Base-by-base conservation (phyloP, 1,140 invertebrate genomes). In the Pogonognathellus flavescens region DNA sequence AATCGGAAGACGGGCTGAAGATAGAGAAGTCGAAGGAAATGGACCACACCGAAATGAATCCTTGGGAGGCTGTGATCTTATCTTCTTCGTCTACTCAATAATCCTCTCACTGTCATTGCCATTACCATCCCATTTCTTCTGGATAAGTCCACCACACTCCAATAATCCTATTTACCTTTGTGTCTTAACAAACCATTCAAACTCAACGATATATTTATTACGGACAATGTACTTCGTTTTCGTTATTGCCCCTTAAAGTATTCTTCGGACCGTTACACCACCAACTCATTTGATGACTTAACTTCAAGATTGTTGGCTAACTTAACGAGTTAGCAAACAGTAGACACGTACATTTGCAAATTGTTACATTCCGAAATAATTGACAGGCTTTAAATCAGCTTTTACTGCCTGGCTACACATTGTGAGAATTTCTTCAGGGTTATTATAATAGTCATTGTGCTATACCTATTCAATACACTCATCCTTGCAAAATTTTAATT, bases 51-150 rank as follows among this genome's bases (percentile, higher is more conserved):
- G 80, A 57, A 81, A 81, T 81, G 80, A 81, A 81, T 81, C 50
- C 80, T 81, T 81, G 80, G 80, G 80, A 81, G 80, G 80, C 80
- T 81, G 80, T 57, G 80, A 81, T 81, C 50, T 81, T 81, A 81
- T 81, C 80, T 18, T 55, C 18, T 18, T 25, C n/a, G 50, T 81
- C 53, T 81, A 55, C 80, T 81, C 80, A 81, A 81, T 81, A 81
- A 81, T 81, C 80, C 80, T 81, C 22, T 81, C 76, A 9, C 31
- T 50, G 13, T 18, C 80, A 57, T 49, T 81, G 80, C 53, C 25
- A 81, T 81, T 81, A 50, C 53, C 25, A 81, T 81, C 80, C 80
- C 31, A 53, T 55, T 81, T 81, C 22, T 11, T 16, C 14, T 22
- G 16, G 20, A 41, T 49, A 76, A 49, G 70, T 76, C 25, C 70